Percentiles rank a stretch among this genome's conserved stretches.
Evolutionary conservation across 2,113 vertebrate genomes (phyloP).

Genomic region (Oceanites oceanicus): DNA sequence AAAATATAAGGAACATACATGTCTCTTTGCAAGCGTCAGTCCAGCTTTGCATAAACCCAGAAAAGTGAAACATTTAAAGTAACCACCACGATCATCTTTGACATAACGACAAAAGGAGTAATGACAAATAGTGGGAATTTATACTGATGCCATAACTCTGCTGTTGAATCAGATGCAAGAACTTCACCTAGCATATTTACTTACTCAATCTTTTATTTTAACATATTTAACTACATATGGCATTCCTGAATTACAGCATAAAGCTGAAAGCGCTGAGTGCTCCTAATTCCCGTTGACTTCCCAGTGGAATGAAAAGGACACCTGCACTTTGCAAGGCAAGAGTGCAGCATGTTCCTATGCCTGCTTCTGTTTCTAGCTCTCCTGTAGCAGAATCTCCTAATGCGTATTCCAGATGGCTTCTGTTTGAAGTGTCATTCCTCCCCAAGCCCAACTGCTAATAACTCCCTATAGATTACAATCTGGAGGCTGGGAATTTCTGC

Average conservation of each 20-base stretch:
- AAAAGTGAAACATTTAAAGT: constrained; percentile 51
- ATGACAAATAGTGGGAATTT: neutral
- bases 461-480: neutral
- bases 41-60: constrained; percentile 73
- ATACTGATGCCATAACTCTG: neutral
- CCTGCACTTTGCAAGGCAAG: neutral
- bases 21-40: constrained; percentile 75
- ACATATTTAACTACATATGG: neutral
- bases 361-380: neutral
- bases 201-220: neutral
- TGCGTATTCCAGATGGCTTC: constrained; percentile 3
- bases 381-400: neutral
- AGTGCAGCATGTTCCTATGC: neutral
- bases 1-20: constrained; percentile 76
- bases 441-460: neutral
- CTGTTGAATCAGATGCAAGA: neutral
- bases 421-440: constrained; percentile 8
- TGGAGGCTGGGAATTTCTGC: neutral
- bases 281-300: neutral
- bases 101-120: neutral
- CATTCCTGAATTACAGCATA: neutral
- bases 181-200: neutral
- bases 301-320: neutral
- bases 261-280: neutral
- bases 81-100: neutral